Evolutionary conservation across 2,797 vertebrate species (phyloP), one percentile per base, ranked within the genome.

Genomic region (Enteromius fasciolatus): DNA sequence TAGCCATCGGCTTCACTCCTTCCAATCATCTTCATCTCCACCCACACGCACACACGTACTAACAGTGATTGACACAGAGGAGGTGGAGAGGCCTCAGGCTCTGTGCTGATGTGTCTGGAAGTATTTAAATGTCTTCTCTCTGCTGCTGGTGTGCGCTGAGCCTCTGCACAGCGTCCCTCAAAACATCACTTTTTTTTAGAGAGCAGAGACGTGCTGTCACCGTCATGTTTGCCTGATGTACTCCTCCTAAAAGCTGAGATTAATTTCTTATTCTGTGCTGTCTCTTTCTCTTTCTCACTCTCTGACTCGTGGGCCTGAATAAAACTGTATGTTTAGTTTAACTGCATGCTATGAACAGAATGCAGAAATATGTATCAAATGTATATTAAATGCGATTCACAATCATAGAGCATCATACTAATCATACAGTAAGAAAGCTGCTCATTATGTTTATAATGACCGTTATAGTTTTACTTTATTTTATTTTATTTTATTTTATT

Each of bases 51-150:
- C 23, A 0, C 61, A 46, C 66, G 36, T 67, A 77, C 18, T 74
- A 68, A 20, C 5, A 18, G 23, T 86, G 81, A 87, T 33, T 85
- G 87, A 89, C 76, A 78, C 54, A 70, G 75, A 82, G 5, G 78
- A 87, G 80, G 64, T 54, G 59, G 39, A 76, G 67, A 83, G 80
- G 46, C 85, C 68, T 64, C 20, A 78, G 86, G 89, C 86, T 89
- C 74, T 85, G 67, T 87, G 76, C 87, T 86, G 86, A 61, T 69
- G 84, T 82, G 86, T 90, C 89, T 92, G 89, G 88, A 88, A 81
- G 75, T 87, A 80, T 82, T 92, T 90, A 89, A 84, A 84, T 63
- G 28, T 83, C 63, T 57, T 36, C 73, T 70, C 68, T 85, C 28
- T 48, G 25, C 46, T 57, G 61, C 36, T 83, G 50, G 17, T 80